Conservation (phyloP, 2,888 invertebrate genomes). For the Callyntrura guangdongensis region DNA sequence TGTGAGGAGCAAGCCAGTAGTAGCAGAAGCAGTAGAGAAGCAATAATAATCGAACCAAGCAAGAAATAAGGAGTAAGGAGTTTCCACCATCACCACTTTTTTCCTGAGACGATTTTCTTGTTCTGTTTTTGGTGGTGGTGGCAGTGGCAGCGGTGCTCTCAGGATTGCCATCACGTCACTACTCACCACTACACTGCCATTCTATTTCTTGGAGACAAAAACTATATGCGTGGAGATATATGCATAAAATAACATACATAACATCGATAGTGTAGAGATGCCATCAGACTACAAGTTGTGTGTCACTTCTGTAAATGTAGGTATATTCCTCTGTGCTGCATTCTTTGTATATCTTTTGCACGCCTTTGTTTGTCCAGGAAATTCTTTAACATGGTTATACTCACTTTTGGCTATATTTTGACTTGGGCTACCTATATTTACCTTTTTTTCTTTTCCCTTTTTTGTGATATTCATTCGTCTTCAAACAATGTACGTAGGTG, state of each 20-base stretch:
- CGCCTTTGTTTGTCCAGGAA: too few species aligned
- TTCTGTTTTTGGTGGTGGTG: conserved; percentile 44
- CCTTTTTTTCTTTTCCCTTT: background rate
- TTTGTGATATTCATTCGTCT: background rate
- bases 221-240: too few species aligned
- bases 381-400: conserved; percentile 22
- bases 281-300: too few species aligned
- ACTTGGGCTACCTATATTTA: conserved; percentile 11
- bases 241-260: conserved; percentile 16
- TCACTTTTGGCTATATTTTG: background rate
- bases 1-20: conserved; percentile 6
- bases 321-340: too few species aligned
- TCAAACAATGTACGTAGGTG: background rate
- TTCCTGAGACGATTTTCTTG: conserved; percentile 38
- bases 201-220: too few species aligned
- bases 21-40: background rate
- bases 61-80: conserved; percentile 20
- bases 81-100: background rate
- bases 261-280: too few species aligned
- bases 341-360: too few species aligned
- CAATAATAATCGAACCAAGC: background rate
- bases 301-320: too few species aligned
- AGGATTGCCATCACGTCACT: conserved; percentile 62
- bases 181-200: background rate
- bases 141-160: background rate